Evolutionary conservation across 2,113 vertebrate genomes (phyloP), one percentile per base, ranked within the genome.

Genomic region (Solea solea): DNA sequence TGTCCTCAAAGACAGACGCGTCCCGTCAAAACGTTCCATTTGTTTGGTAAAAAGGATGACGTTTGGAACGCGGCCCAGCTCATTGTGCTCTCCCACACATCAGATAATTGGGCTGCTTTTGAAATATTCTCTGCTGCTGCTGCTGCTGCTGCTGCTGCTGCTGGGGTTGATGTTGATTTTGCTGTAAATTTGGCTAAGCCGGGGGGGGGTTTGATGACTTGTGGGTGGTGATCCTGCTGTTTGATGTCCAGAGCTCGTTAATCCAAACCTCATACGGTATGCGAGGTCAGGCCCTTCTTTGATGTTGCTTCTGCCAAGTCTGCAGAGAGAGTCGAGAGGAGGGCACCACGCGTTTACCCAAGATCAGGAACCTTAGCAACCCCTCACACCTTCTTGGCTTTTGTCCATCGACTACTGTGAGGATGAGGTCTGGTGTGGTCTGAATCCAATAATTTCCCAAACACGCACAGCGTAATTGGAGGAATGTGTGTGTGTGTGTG

Each of bases 181-280:
- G 80, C 79, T 71, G 81, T 82, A 76, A 88, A 88, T 75, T 75
- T 83, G 59, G 39, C 61, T 4, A 21, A 61, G 68, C 34, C 10
- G 53, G 21, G 21, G 21, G 21, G 21, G 21, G 21, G 80, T 75
- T 86, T 80, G 78, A 85, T 82, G 77, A 69, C 80, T 78, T 62
- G 80, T 63, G 82, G 69, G 80, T 59, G 78, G 74, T 11, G 55
- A 80, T 81, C 54, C 71, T 54, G 73, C 81, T 64, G 81, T 91
- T 90, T 90, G 90, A 92, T 90, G 88, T 89, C 72, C 73, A 77
- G 74, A 78, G 77, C 90, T 91, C 85, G 72, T 92, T 92, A 92
- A 87, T 90, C 67, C 85, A 86, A 82, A 85, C 87, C 84, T 89
- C 77, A 66, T 78, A 90, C 84, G 90, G 91, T 83, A 91, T 92